Base-by-base conservation (phyloP, 2,888 invertebrate genomes). In the Synanthedon formicaeformis region DNA sequence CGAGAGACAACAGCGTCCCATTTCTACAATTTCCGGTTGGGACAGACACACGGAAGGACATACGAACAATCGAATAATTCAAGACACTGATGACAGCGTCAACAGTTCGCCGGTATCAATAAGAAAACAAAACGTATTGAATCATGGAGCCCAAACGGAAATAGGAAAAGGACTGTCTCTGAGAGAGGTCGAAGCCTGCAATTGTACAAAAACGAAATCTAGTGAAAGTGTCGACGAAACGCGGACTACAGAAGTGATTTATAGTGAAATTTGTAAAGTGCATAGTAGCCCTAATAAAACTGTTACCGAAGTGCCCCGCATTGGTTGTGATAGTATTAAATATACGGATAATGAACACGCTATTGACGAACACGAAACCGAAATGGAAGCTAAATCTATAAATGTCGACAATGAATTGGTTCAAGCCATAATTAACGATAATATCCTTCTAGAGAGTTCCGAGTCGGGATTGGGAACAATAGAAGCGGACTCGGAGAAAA, bases 1-100 rank as follows among this genome's bases (percentile, higher is more conserved):
- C n/a, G 90, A 97, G 61, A 88, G 97, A 14, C 96, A 96, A 72
- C 96, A 96, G 65, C 91, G 96, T 50, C 98, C 98, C 14, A 97
- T 98, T 61, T 97, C 96, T 75, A 98, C 98, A 50, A 98, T 98
- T 67, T 97, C 97, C 0, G 98, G 98, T 53, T 96, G 96, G 95
- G 96, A 96, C 74, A 91, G 94, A 41, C 92, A 69, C 56, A 65
- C 74, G 1, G 73, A 75, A 52, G 64, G 66, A 45, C 65, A 58
- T 52, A 53, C 65, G 57, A 57, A 56, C 58, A 52, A 59, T 27
- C 61, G 56, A 58, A 62, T 58, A 34, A 53, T 57, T 6, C 61
- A 62, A 3, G 72, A 71, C 52, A 65, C 70, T 0, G 73, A 73
- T 54, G 72, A 71, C 27, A 70, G 68, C 16, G 62, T 65, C 4